A percentile compares a stretch with the other conserved stretches of the same genome.
These are phyloP conservation scores for Plebejus argus DNA, from an alignment of 2,888 invertebrate species.

Conservation along the genomic window DNA sequence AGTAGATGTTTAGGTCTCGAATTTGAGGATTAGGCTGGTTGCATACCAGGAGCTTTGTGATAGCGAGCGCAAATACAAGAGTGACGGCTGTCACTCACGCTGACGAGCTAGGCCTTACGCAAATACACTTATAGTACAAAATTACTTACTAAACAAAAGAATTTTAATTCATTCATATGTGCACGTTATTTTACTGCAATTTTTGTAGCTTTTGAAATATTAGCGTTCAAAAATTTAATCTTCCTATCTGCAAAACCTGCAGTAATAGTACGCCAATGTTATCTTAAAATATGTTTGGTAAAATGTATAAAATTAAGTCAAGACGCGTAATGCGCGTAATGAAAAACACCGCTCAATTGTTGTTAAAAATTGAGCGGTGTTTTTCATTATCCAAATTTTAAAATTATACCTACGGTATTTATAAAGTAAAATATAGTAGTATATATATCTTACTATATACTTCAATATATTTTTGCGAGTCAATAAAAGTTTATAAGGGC, in stretches of 20 bases:
- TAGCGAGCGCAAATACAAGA: slow-evolving; percentile 69
- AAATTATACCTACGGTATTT: not conserved
- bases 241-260: no score
- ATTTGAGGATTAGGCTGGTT: slow-evolving; percentile 58
- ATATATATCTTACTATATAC: not conserved
- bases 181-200: not conserved
- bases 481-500: slow-evolving; percentile 18
- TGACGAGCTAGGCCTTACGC: slow-evolving; percentile 24
- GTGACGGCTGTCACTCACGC: slow-evolving; percentile 61
- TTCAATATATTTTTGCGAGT: not conserved
- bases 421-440: not conserved
- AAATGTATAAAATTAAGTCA: not conserved
- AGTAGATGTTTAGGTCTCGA: slow-evolving; percentile 56
- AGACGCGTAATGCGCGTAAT: no score
- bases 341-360: no score
- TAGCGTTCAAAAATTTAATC: no score
- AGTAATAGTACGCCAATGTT: not conserved
- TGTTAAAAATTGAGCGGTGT: no score
- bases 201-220: not conserved
- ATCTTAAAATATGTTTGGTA: not conserved
- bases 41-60: slow-evolving; percentile 70
- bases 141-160: not conserved
- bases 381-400: not conserved
- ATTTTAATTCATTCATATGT: not conserved
- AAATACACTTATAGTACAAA: slow-evolving; percentile 10